Base-by-base conservation (phyloP, 2,888 invertebrate species). In the Microctonus brassicae region DNA sequence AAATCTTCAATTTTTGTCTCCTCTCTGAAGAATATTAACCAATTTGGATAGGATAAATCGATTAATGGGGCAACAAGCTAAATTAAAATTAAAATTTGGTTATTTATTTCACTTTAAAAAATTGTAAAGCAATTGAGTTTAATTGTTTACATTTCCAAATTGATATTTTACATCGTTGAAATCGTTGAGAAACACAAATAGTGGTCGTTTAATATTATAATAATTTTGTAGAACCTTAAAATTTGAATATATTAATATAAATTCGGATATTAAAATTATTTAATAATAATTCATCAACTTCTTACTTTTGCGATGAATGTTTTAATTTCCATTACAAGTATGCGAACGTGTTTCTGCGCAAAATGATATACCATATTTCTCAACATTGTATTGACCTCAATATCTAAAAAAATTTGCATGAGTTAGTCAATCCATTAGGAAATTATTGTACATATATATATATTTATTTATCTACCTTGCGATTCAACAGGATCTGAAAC, bases 31-130 rank as follows among this genome's bases (percentile, higher is more conserved):
- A 87, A 86, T 47, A 85, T 74, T 63, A 87, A 26, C 87, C 87
- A 87, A 3, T 83, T 85, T 13, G 86, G 86, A 76, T 87, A 86
- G 1, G 86, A 76, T 87, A 87, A 87, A 36, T 81, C 70, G 57
- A 87, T 84, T 86, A 85, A 86, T 0, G 76, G 73, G 0, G 86
- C 79, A 6, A 87, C 78, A 77, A 83, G 79, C 83, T 83, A 36
- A 62, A 74, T 24, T n/a, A n/a, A 68, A 69, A 77, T 68, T 72
- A 70, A 74, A n/a, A 13, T 72, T 60, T 4, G 17, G 11, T n/a
- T n/a, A 52, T 29, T 67, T 20, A 68, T 17, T 63, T 24, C 17
- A 20, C 17, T 17, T 10, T 39, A 29, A 9, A 55, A 11, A 29
- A 53, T 71, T 13, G 11, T 10, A n/a, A n/a, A n/a, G n/a, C n/a